These are phyloP conservation scores for Tortricodes alternella DNA, from an alignment of 2,888 invertebrate species.

Conservation along the genomic window DNA sequence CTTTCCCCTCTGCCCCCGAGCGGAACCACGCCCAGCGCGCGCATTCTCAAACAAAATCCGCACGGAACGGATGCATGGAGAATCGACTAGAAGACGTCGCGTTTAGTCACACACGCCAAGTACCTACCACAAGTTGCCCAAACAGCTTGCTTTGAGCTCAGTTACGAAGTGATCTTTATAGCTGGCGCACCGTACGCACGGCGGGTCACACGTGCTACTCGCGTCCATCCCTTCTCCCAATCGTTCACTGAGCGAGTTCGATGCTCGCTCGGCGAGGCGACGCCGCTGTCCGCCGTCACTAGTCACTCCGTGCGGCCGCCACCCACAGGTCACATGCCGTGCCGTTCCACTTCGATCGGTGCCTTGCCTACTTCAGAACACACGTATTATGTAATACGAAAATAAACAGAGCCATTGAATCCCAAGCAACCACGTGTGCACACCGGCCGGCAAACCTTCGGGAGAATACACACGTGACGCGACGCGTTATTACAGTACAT, in stretches of 20 bases:
- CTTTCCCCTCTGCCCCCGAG: conserved; percentile 68
- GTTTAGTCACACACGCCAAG: conserved; percentile 64
- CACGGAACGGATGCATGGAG: conserved; percentile 68
- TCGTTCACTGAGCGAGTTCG: conserved; percentile 49
- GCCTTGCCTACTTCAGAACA: conserved; percentile 42
- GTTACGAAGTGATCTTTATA: conserved; percentile 69
- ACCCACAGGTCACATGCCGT: conserved; percentile 33
- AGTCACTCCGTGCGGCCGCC: too few relatives aligned
- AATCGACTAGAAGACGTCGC: conserved; percentile 56
- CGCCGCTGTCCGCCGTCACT: conserved; percentile 25
- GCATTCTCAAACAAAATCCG: conserved; percentile 73
- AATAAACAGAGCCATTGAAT: conserved; percentile 55
- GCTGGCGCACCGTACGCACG: conserved; percentile 64
- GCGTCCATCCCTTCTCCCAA: conserved; percentile 57
- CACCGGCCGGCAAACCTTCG: conserved; percentile 42
- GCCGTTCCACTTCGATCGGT: conserved; percentile 36
- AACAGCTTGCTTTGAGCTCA: conserved; percentile 41
- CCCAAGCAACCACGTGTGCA: conserved; percentile 64
- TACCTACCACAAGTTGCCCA: conserved; percentile 38
- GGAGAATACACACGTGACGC: conserved; percentile 18
- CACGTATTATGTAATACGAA: conserved; percentile 68
- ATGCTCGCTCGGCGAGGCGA: conserved; percentile 47
- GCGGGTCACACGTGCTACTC: conserved; percentile 69
- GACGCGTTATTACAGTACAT: conserved; percentile 1
- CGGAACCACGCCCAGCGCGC: conserved; percentile 73